Evolutionary conservation across 2,113 vertebrate genomes (phyloP).

Genomic region (Daubentonia madagascariensis): DNA sequence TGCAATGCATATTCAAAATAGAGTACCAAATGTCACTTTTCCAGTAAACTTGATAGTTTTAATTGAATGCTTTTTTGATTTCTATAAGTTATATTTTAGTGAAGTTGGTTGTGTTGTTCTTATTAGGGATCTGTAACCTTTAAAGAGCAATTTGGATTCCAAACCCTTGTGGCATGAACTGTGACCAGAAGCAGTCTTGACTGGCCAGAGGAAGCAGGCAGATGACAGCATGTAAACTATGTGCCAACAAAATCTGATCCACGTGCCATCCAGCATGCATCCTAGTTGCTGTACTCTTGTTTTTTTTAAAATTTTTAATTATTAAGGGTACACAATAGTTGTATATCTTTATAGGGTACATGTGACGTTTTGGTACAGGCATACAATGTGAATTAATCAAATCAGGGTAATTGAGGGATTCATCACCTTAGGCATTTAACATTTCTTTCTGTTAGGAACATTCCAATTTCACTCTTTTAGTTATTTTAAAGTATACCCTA

Average conservation of each 20-base stretch:
- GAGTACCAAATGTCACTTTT: background rate
- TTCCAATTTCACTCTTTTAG: too few species aligned
- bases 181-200: background rate
- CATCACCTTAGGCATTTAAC: too few species aligned
- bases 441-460: too few species aligned
- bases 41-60: background rate
- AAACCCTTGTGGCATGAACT: background rate
- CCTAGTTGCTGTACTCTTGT: too few species aligned
- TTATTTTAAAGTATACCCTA: too few species aligned
- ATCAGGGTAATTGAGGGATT: too few species aligned
- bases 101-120: background rate
- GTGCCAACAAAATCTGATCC: background rate
- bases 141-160: background rate
- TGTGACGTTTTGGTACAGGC: too few species aligned
- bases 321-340: too few species aligned
- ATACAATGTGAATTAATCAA: too few species aligned
- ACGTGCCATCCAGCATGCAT: accelerated
- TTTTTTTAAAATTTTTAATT: background rate
- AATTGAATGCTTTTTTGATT: background rate
- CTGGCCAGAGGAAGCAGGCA: background rate
- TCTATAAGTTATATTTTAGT: accelerated
- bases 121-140: background rate
- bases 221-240: accelerated
- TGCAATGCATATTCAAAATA: background rate
- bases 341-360: too few species aligned